Evolutionary conservation across 2,113 vertebrate genomes (phyloP), one percentile per base, ranked within the genome.

Genomic region (Epinephelus cyanopodus): DNA sequence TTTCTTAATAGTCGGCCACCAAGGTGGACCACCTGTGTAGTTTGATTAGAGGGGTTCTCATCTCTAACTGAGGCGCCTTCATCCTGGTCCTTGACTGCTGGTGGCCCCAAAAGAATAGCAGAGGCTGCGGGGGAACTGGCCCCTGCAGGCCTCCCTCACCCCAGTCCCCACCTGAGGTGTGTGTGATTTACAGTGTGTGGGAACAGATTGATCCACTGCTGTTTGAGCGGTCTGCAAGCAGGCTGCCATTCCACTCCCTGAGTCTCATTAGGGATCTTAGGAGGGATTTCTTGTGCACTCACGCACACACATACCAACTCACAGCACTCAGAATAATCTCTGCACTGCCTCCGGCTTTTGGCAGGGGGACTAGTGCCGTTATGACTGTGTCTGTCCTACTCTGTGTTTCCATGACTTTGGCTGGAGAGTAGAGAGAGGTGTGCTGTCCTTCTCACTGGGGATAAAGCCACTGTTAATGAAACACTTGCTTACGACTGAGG

Each of bases 121-220:
- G 74, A 82, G 85, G 57, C 89, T 90, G 77, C 42, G 86, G 88
- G 66, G 85, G 81, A 63, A 33, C 66, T 83, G 88, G 81, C 84
- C 91, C 88, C 90, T 63, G 78, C 85, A 84, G 90, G 86, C 86
- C 87, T 74, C 86, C 77, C 53, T 71, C 70, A 77, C 73, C 83
- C 71, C 66, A 76, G 86, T 84, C 86, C 82, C 84, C 90, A 86
- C 86, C 88, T 87, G 78, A 93, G 86, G 92, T 93, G 91, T 93
- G 89, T 69, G 78, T 92, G 94, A 96, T 96, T 96, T 96, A 96
- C 92, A 79, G 94, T 29, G 93, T 96, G 95, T 90, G 89, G 85
- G 87, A 90, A 69, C 66, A 85, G 92, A 94, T 90, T 92, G 91
- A 96, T 96, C 92, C 90, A 89, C 90, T 73, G 90, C 92, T 84